Conservation (phyloP, 2,888 invertebrate genomes). For the Nebria brevicollis region DNA sequence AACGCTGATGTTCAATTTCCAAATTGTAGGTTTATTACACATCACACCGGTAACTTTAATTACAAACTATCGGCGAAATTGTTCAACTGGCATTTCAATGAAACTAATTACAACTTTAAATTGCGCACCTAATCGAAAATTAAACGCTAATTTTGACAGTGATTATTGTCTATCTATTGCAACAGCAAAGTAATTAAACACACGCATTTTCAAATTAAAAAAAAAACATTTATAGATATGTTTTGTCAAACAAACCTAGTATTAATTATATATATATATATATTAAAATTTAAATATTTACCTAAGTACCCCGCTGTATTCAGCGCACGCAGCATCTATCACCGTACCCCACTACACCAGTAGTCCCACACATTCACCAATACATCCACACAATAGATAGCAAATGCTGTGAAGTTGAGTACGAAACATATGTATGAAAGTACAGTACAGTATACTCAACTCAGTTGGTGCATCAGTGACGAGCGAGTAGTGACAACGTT, state of each 20-base stretch:
- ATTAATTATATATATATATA: not conserved
- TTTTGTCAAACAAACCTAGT: not conserved
- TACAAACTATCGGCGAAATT: too few relatives aligned
- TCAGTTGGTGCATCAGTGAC: conserved; percentile 6
- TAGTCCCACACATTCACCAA: not conserved
- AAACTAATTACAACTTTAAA: too few relatives aligned
- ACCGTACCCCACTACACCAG: not conserved
- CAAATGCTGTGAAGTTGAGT: conserved; percentile 9
- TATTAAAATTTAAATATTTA: not conserved
- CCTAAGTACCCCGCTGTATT: conserved; percentile 4
- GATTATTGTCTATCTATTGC: too few relatives aligned
- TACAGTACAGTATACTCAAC: conserved; percentile 7
- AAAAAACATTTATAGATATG: too few relatives aligned
- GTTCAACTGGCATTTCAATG: too few relatives aligned
- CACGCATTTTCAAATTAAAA: too few relatives aligned
- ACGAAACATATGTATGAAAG: conserved; percentile 3
- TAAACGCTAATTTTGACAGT: too few relatives aligned
- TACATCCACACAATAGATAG: not conserved
- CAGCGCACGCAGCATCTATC: conserved; percentile 10
- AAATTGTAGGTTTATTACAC: not conserved
- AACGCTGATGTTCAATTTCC: not conserved
- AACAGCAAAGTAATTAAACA: too few relatives aligned
- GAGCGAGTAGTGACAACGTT: not conserved
- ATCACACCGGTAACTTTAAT: too few relatives aligned
- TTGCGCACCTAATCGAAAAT: too few relatives aligned